These are phyloP conservation scores for Centruroides sculpturatus DNA, from an alignment of 1,140 invertebrate genomes.

Conservation along the genomic window DNA sequence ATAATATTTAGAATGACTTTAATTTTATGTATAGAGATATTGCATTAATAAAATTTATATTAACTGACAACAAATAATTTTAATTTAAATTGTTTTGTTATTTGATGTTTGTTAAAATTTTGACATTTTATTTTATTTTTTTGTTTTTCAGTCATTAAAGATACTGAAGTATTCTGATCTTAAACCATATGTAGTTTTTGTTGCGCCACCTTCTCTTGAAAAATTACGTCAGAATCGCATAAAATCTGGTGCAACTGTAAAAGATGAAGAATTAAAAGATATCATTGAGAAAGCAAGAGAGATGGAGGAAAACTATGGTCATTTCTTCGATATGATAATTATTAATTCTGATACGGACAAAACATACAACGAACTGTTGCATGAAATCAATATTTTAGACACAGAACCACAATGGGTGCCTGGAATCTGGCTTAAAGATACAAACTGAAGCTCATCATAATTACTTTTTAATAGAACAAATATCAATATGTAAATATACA, in stretches of 20 bases:
- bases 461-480: too few relatives aligned
- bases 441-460: too few relatives aligned
- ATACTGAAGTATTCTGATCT: slow-evolving; percentile 55
- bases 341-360: slow-evolving; percentile 35
- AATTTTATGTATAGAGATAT: too few relatives aligned
- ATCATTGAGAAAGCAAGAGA: slow-evolving; percentile 35
- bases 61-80: too few relatives aligned
- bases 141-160: slow-evolving; percentile 44
- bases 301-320: slow-evolving; percentile 36
- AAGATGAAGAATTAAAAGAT: slow-evolving; percentile 29
- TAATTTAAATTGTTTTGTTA: too few relatives aligned
- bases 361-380: slow-evolving; percentile 34
- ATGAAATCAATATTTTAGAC: slow-evolving; percentile 35
- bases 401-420: slow-evolving; percentile 41
- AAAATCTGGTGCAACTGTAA: slow-evolving; percentile 25
- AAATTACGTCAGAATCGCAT: slow-evolving; percentile 26
- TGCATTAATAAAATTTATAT: too few relatives aligned
- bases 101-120: too few relatives aligned
- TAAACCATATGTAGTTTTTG: slow-evolving; percentile 39
- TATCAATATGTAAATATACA: too few relatives aligned
- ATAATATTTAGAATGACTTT: too few relatives aligned
- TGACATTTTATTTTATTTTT: not conserved
- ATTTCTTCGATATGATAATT: slow-evolving; percentile 37
- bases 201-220: slow-evolving; percentile 36
- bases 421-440: slow-evolving; percentile 25